Evolutionary conservation across 1,140 invertebrate species (phyloP).

Genomic region (Drosophila persimilis): DNA sequence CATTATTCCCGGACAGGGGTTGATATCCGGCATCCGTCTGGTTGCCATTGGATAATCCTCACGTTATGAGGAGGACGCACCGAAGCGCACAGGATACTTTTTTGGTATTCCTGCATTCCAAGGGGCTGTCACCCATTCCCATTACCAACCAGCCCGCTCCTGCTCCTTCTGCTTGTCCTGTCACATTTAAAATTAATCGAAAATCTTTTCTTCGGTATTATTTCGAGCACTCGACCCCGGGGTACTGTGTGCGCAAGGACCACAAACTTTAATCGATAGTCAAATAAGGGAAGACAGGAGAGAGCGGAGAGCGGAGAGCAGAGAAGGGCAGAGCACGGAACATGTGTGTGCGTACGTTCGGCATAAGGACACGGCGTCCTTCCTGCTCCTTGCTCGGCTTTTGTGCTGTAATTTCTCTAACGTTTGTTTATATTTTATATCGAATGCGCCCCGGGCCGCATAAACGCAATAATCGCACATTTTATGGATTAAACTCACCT

Average conservation of each 20-base stretch:
- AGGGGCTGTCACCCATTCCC: conserved; percentile 6
- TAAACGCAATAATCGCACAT: conserved; percentile 81
- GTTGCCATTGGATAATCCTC: conserved; percentile 78
- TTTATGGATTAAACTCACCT: conserved; percentile 82
- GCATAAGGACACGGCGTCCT: conserved; percentile 18
- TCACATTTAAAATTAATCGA: conserved; percentile 74
- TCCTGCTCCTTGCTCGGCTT: conserved; percentile 49
- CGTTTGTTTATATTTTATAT: conserved; percentile 82
- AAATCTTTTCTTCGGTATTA: conserved; percentile 63
- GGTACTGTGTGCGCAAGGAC: conserved; percentile 62
- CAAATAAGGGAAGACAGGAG: conserved; percentile 56
- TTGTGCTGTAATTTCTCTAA: conserved; percentile 77
- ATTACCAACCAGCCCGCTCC: neutral
- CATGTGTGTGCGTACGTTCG: conserved; percentile 34
- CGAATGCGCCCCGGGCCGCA: conserved; percentile 70
- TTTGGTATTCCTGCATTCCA: conserved; percentile 11
- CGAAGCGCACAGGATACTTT: conserved; percentile 33
- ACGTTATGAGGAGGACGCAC: conserved; percentile 28
- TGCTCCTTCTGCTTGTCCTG: neutral
- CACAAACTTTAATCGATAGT: conserved; percentile 80
- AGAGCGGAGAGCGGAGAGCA: neutral
- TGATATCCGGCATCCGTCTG: conserved; percentile 10
- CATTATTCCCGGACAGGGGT: conserved; percentile 30
- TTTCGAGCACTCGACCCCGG: conserved; percentile 34
- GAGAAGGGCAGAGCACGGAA: neutral